Evolutionary conservation across 2,113 vertebrate species (phyloP).

Genomic region (Channa argus): DNA sequence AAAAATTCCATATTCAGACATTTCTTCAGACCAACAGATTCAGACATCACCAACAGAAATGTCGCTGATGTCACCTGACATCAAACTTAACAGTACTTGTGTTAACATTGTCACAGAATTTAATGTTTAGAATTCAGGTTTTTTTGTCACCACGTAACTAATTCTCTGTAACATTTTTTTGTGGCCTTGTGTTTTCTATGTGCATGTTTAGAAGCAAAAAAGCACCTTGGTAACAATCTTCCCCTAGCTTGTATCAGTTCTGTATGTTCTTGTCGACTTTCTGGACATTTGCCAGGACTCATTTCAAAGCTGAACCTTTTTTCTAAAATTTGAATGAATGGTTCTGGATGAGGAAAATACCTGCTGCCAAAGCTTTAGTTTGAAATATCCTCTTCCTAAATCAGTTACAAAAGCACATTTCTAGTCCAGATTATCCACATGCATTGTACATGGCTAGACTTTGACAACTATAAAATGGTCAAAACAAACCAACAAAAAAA

Average conservation of each 20-base stretch:
- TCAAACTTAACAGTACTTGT: neutral
- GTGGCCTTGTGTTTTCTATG: neutral
- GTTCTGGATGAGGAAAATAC: neutral
- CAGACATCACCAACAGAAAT: neutral
- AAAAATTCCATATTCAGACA: neutral
- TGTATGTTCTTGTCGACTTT: neutral
- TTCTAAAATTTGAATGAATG: neutral
- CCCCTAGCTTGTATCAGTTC: no score
- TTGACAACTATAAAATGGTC: neutral
- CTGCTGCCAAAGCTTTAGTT: neutral
- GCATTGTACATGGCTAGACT: neutral
- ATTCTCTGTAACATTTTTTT: neutral
- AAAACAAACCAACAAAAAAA: neutral
- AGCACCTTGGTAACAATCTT: neutral
- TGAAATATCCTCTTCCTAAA: neutral
- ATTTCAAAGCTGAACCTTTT: neutral
- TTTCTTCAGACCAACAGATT: neutral
- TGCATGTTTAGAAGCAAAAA: neutral
- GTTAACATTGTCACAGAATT: no score
- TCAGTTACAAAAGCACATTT: neutral
- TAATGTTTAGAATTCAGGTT: neutral
- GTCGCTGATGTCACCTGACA: no score
- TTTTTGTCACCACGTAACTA: neutral
- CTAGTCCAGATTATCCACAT: rapidly evolving
- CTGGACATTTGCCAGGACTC: neutral